A percentile compares a stretch with the other conserved stretches of the same genome.
Conservation (phyloP, 2,113 vertebrate species). For the Charina bottae region DNA sequence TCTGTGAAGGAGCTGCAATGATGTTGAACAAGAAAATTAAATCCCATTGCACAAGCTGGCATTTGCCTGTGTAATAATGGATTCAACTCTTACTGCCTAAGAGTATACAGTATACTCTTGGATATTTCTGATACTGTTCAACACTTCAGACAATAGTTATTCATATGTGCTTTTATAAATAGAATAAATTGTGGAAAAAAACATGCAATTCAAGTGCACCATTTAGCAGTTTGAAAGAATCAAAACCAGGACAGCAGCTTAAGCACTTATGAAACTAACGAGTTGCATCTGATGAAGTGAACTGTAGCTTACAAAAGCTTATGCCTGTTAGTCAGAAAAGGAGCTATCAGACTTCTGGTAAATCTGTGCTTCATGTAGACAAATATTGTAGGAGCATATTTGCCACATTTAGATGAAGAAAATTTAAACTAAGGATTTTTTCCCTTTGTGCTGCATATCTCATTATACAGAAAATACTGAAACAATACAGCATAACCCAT, state of each 20-base stretch:
- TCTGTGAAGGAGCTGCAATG: neutral
- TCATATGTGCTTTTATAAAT: neutral
- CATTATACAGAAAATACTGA: neutral
- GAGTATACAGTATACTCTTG: neutral
- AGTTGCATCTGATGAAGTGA: neutral
- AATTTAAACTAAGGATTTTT: neutral
- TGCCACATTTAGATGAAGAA: neutral
- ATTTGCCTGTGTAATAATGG: neutral
- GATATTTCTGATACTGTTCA: neutral
- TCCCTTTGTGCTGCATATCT: neutral
- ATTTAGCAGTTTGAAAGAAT: neutral
- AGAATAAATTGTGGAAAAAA: neutral
- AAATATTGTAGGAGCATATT: slow-evolving; percentile 26
- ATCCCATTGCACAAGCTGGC: neutral
- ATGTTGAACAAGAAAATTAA: neutral
- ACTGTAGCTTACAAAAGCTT: neutral
- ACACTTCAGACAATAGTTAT: slow-evolving; percentile 19
- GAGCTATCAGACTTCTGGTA: neutral
- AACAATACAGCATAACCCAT: slow-evolving; percentile 35
- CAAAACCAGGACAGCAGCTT: neutral
- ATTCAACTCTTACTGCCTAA: neutral
- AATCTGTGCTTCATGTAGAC: slow-evolving; percentile 27
- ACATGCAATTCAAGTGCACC: neutral
- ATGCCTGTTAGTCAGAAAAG: neutral
- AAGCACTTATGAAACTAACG: neutral